Percentiles rank a stretch among this genome's conserved stretches.
These are phyloP conservation scores for Agrochola macilenta DNA, from an alignment of 2,888 invertebrate species.

Conservation along the genomic window DNA sequence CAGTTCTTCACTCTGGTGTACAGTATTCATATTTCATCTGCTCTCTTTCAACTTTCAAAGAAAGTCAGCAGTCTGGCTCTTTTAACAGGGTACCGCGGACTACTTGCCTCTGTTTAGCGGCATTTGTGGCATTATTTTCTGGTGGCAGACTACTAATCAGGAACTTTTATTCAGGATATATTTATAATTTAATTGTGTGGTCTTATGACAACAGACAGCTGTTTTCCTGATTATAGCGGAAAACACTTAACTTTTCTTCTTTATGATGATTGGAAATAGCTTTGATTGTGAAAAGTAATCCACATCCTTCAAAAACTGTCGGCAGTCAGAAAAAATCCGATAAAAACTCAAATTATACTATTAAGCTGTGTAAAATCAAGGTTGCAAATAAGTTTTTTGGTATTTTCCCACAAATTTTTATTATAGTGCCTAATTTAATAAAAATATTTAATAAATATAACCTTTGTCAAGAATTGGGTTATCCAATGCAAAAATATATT, in stretches of 20 bases:
- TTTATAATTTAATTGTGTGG: not conserved
- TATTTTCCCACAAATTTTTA: too few species aligned
- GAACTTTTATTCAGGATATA: not conserved
- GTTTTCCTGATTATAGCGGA: not conserved
- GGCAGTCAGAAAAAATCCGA: too few species aligned
- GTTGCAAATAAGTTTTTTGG: too few species aligned
- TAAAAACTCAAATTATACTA: too few species aligned
- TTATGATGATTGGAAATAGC: not conserved
- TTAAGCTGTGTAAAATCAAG: too few species aligned
- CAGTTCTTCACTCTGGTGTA: constrained; percentile 52
- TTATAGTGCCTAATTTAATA: too few species aligned
- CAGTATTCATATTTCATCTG: constrained; percentile 23
- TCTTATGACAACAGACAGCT: not conserved
- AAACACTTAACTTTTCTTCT: not conserved
- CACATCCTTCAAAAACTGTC: too few species aligned
- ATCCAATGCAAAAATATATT: too few species aligned
- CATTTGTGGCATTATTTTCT: not conserved
- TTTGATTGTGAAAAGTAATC: too few species aligned
- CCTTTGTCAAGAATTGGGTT: too few species aligned
- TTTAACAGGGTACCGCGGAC: not conserved
- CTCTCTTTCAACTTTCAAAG: not conserved
- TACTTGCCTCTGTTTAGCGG: not conserved
- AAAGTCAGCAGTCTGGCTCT: not conserved
- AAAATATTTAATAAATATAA: too few species aligned
- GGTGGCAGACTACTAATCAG: not conserved